A percentile compares a stretch with the other conserved stretches of the same genome.
Evolutionary conservation across 2,888 invertebrate genomes (phyloP).

Genomic region (Polydrusus tereticollis): DNA sequence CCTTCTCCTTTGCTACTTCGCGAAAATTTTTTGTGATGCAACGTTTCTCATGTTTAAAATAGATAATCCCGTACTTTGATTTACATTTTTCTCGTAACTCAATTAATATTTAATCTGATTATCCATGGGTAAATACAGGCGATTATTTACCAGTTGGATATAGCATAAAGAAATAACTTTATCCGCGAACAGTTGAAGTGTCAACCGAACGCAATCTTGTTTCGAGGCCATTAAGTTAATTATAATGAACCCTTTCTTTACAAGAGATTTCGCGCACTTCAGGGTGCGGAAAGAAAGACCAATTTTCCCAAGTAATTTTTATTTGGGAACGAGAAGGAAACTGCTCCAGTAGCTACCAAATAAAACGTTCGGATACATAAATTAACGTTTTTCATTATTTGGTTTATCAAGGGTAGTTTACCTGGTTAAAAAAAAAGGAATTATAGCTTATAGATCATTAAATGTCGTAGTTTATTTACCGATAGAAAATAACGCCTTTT

Average conservation of each 20-base stretch:
- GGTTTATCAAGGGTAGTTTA: no score
- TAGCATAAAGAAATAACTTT: constrained; percentile 67
- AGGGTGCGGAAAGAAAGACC: constrained; percentile 1
- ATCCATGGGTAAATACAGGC: constrained; percentile 36
- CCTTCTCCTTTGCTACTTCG: no score
- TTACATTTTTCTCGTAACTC: no score
- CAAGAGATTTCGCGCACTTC: neutral
- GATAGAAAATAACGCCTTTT: no score
- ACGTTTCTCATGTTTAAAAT: no score
- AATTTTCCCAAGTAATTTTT: neutral
- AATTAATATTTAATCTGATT: constrained; percentile 61
- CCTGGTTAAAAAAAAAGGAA: no score
- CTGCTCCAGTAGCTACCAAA: neutral
- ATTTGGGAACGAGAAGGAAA: neutral
- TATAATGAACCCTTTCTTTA: constrained; percentile 62
- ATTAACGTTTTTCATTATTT: no score
- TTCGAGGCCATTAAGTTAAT: constrained; percentile 69
- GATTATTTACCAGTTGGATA: constrained; percentile 7
- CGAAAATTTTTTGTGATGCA: no score
- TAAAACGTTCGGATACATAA: no score
- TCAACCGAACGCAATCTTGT: constrained; percentile 68
- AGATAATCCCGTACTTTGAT: no score
- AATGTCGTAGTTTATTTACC: no score
- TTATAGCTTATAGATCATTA: no score
- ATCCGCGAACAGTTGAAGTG: constrained; percentile 67